These are phyloP conservation scores for Petrolisthes manimaculis DNA, from an alignment of 2,888 invertebrate species.

Conservation along the genomic window DNA sequence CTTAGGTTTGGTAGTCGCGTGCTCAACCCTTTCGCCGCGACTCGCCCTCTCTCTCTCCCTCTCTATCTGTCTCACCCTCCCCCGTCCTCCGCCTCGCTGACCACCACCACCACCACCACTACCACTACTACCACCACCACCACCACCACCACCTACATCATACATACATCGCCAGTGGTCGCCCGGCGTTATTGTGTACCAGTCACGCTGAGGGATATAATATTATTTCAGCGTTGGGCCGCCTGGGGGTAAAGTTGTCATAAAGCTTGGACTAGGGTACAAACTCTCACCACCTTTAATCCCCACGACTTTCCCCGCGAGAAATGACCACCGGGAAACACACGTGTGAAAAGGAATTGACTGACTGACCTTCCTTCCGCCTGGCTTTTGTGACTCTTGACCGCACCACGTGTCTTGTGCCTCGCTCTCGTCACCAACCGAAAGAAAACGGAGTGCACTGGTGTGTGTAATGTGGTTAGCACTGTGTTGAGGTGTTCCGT, in stretches of 20 bases:
- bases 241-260: background rate
- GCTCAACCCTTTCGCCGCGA: constrained; percentile 40
- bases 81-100: constrained; percentile 31
- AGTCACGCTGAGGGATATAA: constrained; percentile 39
- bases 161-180: constrained; percentile 39
- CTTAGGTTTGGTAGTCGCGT: constrained; percentile 52
- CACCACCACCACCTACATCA: background rate
- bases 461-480: constrained; percentile 7
- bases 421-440: constrained; percentile 26
- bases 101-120: constrained; percentile 31
- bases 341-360: constrained; percentile 8
- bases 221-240: constrained; percentile 22
- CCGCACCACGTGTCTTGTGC: constrained; percentile 55
- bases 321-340: background rate
- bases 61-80: constrained; percentile 19
- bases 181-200: constrained; percentile 44
- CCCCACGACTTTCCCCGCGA: no score
- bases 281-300: background rate
- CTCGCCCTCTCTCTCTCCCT: constrained; percentile 22
- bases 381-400: constrained; percentile 32
- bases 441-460: constrained; percentile 55
- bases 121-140: constrained; percentile 18
- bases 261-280: no score
- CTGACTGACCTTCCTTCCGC: background rate
- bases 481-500: no score